Base-by-base conservation (phyloP, 2,113 vertebrate species). In the Rhinoptilus africanus region DNA sequence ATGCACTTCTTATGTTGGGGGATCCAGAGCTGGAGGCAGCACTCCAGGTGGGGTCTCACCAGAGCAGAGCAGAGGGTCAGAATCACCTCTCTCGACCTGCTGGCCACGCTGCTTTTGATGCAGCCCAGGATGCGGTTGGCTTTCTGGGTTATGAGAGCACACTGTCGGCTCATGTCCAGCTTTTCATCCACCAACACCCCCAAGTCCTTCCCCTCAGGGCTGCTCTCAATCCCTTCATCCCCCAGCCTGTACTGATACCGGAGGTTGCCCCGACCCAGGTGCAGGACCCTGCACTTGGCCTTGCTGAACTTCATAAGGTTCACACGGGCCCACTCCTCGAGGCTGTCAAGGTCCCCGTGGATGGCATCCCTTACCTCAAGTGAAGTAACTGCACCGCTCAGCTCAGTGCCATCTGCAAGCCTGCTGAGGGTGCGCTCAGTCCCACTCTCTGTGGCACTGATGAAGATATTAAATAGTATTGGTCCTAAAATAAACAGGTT, bases 81-180 rank as follows among this genome's bases (percentile, higher is more conserved):
- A 27, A 92, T 57, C 47, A 4, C 27, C 35, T 47, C 67, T 30
- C 62, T 74, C 3, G 1, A 30, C 19, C 35, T 86, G 21, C 41
- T 80, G 80, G 26, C 12, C 34, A 51, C 0, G 0, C 30, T 62
- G 6, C 18, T 73, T 47, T 64, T 18, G 41, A 64, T 69, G 35
- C 30, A 93, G 67, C 20, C 21, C 34, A 47, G 73, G 45, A 18
- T 8, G 12, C 0, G 2, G 24, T 0, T 74, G 73, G 45, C 59
- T 14, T 82, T 43, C 68, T 80, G 63, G 48, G 59, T 54, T 73
- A 21, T 0, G 0, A 84, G 34, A 0, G 0, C 17, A 23, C 12
- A 0, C 18, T 39, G 30, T 8, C 0, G 1, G 9, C 30, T 87
- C 73, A 21, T 0, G 4, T 39, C 37, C 14, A 48, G 3, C 5